Percentiles rank a stretch among this genome's conserved stretches.
These are phyloP conservation scores for Drosophila ironensis DNA, from an alignment of 1,140 invertebrate species.

Conservation along the genomic window DNA sequence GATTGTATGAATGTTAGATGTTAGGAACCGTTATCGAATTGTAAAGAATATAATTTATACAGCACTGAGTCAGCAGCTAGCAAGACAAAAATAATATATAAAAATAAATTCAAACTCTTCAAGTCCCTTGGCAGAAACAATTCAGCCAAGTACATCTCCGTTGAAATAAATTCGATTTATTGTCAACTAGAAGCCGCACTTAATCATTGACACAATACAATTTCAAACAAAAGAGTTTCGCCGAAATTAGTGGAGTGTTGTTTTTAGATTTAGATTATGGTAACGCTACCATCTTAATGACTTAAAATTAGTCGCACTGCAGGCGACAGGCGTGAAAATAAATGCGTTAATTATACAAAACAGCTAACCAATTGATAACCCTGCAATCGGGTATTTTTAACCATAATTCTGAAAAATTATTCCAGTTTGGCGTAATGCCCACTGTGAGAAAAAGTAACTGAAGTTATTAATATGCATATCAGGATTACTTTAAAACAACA, in stretches of 20 bases:
- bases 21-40: constrained; percentile 51
- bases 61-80: neutral
- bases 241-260: constrained; percentile 7
- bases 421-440: neutral
- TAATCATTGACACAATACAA: constrained; percentile 37
- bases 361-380: constrained; percentile 3
- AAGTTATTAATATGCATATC: neutral
- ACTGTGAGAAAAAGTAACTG: neutral
- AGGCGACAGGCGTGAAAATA: constrained; percentile 41
- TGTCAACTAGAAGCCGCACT: constrained; percentile 41
- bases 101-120: too few relatives aligned
- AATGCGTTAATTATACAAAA: constrained; percentile 48
- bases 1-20: constrained; percentile 24
- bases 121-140: neutral
- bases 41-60: constrained; percentile 45
- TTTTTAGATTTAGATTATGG: constrained; percentile 4
- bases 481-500: too few relatives aligned
- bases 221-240: constrained; percentile 5
- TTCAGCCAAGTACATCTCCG: neutral
- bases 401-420: constrained; percentile 28
- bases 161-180: constrained; percentile 23
- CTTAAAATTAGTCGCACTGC: constrained; percentile 30
- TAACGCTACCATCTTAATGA: constrained; percentile 28
- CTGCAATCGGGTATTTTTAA: neutral
- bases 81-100: too few relatives aligned